A percentile compares a stretch with the other conserved stretches of the same genome.
Evolutionary conservation across 2,888 invertebrate species (phyloP).

Genomic region (Erynnis tages): DNA sequence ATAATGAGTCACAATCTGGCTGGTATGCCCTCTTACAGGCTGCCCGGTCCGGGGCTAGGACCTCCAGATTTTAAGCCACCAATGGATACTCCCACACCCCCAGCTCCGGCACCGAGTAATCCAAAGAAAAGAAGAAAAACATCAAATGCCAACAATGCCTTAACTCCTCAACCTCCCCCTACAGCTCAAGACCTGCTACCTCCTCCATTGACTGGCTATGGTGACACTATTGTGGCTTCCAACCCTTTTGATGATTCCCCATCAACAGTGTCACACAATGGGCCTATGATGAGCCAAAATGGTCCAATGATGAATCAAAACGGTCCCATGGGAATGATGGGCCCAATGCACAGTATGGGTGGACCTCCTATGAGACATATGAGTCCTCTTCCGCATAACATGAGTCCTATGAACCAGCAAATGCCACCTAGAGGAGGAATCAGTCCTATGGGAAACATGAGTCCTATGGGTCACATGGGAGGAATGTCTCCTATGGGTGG

Average conservation of each 20-base stretch:
- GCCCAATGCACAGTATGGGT: slow-evolving; percentile 83
- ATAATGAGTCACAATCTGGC: slow-evolving; percentile 90
- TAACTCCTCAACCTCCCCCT: slow-evolving; percentile 85
- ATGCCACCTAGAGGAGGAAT: slow-evolving; percentile 84
- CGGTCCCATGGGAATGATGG: slow-evolving; percentile 85
- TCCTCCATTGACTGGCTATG: slow-evolving; percentile 94
- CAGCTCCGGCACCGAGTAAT: slow-evolving; percentile 89
- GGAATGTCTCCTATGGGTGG: slow-evolving; percentile 87
- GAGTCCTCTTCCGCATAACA: slow-evolving; percentile 82
- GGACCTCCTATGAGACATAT: slow-evolving; percentile 85
- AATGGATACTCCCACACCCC: slow-evolving; percentile 85
- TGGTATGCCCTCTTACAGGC: slow-evolving; percentile 90
- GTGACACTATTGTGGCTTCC: slow-evolving; percentile 96
- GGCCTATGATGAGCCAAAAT: slow-evolving; percentile 83
- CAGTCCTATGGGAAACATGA: slow-evolving; percentile 87
- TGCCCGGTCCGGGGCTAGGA: slow-evolving; percentile 86
- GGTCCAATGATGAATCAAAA: slow-evolving; percentile 86
- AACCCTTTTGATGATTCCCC: slow-evolving; percentile 97
- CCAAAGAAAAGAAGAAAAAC: slow-evolving; percentile 94
- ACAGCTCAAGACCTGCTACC: slow-evolving; percentile 90
- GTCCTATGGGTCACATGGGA: slow-evolving; percentile 86
- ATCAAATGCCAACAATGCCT: slow-evolving; percentile 85
- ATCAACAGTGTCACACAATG: slow-evolving; percentile 81
- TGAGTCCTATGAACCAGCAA: slow-evolving; percentile 84
- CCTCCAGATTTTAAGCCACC: slow-evolving; percentile 88